A percentile compares a stretch with the other conserved stretches of the same genome.
phyloP scores from a whole-genome alignment of 2,888 invertebrate genomes.

The Noctua comes region DNA sequence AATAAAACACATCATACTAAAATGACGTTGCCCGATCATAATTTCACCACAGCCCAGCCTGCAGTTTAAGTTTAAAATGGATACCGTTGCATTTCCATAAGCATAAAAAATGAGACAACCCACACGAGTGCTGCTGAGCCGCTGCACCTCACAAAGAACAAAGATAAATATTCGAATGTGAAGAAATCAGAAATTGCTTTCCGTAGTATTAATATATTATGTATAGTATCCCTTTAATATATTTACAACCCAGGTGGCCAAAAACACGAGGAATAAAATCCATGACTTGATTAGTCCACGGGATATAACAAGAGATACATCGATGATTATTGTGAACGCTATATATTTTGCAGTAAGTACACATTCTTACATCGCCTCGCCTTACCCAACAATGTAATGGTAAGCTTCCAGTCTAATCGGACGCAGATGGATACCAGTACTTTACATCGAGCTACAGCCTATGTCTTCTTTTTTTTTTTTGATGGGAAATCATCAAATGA shows the following conservation, averaged over 20 bases:
- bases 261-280: conserved; percentile 94
- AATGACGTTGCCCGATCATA: no score
- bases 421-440: background rate
- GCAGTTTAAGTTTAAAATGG: no score
- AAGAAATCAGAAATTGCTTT: background rate
- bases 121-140: background rate
- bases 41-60: no score
- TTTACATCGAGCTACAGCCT: background rate
- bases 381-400: background rate
- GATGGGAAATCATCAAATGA: no score
- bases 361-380: background rate
- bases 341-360: conserved; percentile 93
- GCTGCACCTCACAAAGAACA: background rate
- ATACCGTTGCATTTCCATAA: no score
- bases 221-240: background rate
- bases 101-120: no score
- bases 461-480: no score
- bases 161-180: background rate
- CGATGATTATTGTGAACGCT: conserved; percentile 94
- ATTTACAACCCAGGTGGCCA: conserved; percentile 82
- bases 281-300: conserved; percentile 91
- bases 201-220: background rate
- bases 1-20: no score
- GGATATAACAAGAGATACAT: conserved; percentile 86
- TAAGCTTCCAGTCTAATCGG: background rate